Conservation (phyloP, 2,797 vertebrate genomes). For the Crocidura indochinensis region DNA sequence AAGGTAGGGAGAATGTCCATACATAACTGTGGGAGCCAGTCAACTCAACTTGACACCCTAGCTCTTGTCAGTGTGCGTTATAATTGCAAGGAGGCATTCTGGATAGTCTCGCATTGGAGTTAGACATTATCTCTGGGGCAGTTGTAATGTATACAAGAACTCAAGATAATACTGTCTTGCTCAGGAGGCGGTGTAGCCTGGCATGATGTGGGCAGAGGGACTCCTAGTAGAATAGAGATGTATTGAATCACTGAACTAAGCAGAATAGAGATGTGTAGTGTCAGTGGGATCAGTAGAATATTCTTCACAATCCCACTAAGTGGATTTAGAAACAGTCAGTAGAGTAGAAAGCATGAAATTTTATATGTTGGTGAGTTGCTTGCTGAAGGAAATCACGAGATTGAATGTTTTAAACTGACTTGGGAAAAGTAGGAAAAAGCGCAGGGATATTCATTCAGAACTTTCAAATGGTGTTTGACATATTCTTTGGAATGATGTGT, state of each 20-base stretch:
- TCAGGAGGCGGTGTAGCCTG: neutral
- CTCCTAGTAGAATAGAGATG: neutral
- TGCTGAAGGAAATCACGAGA: neutral
- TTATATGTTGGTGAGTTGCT: neutral
- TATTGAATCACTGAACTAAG: neutral
- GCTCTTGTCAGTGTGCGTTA: neutral
- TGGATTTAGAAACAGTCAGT: neutral
- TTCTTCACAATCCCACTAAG: neutral
- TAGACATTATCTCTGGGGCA: too few relatives aligned
- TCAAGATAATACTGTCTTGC: neutral
- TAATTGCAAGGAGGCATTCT: slow-evolving; percentile 9
- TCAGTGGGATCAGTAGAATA: neutral
- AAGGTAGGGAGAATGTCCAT: neutral
- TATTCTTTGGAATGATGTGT: neutral
- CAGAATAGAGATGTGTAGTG: neutral
- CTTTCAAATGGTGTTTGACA: neutral
- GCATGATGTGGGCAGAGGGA: neutral
- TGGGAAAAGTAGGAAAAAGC: neutral
- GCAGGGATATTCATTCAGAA: neutral
- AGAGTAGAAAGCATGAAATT: neutral
- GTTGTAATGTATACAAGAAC: neutral
- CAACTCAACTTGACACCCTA: neutral
- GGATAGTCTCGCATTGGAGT: neutral
- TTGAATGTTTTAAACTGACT: neutral
- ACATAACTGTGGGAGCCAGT: neutral